Conservation (phyloP, 1,140 invertebrate species). For the Apis florea region DNA sequence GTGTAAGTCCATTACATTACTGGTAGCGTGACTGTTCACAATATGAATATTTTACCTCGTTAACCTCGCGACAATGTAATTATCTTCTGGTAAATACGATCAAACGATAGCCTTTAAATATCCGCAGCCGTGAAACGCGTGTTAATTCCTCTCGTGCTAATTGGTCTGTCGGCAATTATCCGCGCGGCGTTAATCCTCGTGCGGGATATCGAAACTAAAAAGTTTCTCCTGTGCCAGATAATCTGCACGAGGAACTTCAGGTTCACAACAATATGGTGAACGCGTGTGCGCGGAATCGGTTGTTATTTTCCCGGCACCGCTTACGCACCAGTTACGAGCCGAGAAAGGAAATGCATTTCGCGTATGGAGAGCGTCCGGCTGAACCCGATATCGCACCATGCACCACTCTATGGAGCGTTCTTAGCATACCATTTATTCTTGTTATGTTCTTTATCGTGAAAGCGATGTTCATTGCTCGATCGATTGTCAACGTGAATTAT, state of each 20-base stretch:
- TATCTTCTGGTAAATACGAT: background rate
- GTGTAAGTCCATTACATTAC: no score
- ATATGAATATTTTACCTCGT: background rate
- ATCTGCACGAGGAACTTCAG: background rate
- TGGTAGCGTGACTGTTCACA: background rate
- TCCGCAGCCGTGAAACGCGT: background rate
- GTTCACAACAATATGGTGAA: slow-evolving; percentile 6
- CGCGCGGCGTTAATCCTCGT: background rate
- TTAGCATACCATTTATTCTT: background rate
- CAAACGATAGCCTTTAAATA: slow-evolving; percentile 11
- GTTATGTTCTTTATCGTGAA: slow-evolving; percentile 34
- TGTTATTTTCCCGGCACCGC: slow-evolving; percentile 19
- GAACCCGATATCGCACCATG: slow-evolving; percentile 27
- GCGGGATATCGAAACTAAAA: slow-evolving; percentile 15
- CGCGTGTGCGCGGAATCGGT: slow-evolving; percentile 17
- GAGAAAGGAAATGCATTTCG: slow-evolving; percentile 46
- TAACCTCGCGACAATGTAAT: slow-evolving; percentile 3
- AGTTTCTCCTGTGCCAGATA: slow-evolving; percentile 40
- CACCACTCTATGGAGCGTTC: background rate
- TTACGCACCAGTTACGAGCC: slow-evolving; percentile 30
- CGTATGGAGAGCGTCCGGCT: slow-evolving; percentile 23
- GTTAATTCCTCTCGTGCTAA: slow-evolving; percentile 13
- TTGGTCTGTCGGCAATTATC: slow-evolving; percentile 11
- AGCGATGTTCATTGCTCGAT: slow-evolving; percentile 8
- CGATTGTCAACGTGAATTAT: background rate